phyloP scores from a whole-genome alignment of 1,140 invertebrate species.

The Nymphalis io region DNA sequence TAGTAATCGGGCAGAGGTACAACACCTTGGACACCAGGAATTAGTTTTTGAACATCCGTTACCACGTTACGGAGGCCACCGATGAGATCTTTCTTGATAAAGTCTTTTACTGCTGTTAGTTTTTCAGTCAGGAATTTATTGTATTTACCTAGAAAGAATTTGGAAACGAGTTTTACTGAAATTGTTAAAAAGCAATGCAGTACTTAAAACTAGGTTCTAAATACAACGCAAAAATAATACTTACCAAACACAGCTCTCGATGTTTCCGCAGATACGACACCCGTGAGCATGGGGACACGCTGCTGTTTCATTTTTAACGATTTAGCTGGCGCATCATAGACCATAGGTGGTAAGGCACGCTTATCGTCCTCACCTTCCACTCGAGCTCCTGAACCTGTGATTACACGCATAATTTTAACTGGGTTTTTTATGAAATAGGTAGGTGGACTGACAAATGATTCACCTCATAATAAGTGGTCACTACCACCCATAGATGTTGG shows the following conservation, averaged over 20 bases:
- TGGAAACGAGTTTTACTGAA: neutral
- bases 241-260: constrained; percentile 82
- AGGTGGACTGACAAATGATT: no score
- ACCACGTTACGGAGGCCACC: constrained; percentile 59
- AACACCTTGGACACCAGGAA: constrained; percentile 42
- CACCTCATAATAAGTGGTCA: no score
- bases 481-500: no score
- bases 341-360: constrained; percentile 82
- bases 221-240: neutral
- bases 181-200: no score
- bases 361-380: constrained; percentile 84
- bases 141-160: constrained; percentile 69
- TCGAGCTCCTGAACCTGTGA: constrained; percentile 75
- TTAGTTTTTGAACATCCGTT: constrained; percentile 49
- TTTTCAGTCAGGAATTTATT: constrained; percentile 75
- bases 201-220: no score
- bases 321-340: constrained; percentile 81
- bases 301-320: constrained; percentile 79
- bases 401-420: no score
- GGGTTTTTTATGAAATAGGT: no score
- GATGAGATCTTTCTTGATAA: constrained; percentile 81
- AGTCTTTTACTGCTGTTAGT: constrained; percentile 78
- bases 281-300: constrained; percentile 85
- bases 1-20: constrained; percentile 64
- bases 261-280: constrained; percentile 87